Conservation (phyloP, 2,113 vertebrate species). For the Trogon surrucura region DNA sequence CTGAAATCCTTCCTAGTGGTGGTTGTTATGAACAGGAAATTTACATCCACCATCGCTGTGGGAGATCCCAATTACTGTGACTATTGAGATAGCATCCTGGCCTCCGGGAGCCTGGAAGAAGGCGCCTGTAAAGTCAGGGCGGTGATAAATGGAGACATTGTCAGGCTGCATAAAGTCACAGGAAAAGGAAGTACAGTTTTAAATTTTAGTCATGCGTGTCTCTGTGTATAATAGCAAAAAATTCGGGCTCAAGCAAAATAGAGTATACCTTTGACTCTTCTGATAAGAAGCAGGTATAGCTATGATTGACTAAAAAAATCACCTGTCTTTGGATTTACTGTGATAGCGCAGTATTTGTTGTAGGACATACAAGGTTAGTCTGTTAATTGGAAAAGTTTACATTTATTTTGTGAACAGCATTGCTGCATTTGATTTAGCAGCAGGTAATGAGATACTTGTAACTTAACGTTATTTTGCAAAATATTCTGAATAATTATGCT, state of each 20-base stretch:
- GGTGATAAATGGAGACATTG: neutral
- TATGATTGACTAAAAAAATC: neutral
- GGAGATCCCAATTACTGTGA: neutral
- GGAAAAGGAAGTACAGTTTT: neutral
- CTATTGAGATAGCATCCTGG: neutral
- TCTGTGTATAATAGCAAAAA: neutral
- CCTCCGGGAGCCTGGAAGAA: neutral
- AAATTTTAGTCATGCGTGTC: neutral
- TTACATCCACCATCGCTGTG: neutral
- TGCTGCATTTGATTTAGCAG: neutral
- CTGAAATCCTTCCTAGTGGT: neutral
- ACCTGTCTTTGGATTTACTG: neutral
- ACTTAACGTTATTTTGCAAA: neutral
- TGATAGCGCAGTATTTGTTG: neutral
- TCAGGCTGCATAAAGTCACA: neutral
- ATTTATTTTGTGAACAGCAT: neutral
- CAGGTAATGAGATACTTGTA: neutral
- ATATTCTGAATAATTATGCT: neutral
- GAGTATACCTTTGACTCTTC: neutral
- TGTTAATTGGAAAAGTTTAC: neutral
- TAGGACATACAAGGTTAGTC: neutral
- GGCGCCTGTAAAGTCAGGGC: neutral
- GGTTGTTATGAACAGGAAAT: neutral
- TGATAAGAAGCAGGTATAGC: neutral
- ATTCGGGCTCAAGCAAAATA: neutral